Base-by-base conservation (phyloP, 2,888 invertebrate species). In the Phymatocera aterrima region DNA sequence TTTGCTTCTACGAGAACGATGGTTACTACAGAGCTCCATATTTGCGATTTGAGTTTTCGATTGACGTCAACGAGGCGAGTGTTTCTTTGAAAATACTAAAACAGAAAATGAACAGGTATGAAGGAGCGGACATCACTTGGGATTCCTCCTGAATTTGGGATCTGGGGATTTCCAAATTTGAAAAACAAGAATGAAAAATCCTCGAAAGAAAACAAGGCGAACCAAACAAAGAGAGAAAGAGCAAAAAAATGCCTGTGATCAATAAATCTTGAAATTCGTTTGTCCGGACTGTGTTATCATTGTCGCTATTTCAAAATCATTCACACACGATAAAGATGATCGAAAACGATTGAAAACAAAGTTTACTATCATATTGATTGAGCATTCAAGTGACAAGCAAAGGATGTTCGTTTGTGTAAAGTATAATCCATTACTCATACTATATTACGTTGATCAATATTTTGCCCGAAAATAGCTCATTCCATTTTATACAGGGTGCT, bases 1-100 rank as follows among this genome's bases (percentile, higher is more conserved):
- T 95, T 97, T 12, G 98, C 99, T 91, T 99, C 98, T 31, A 99
- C 97, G 82, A 99, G 92, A n/a, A 99, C 96, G 84, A 99, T 97
- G 80, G 98, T 99, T 48, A 99, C 98, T 79, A 98, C 97, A 2
- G 97, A 97, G 89, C 97, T 97, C 99, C 99, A 99, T 89, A 98
- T 97, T 91, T 99, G 98, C 37, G 96, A 97, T 91, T 98, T 98
- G 77, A 97, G 91, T 80, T 96, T 93, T 88, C 95, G 95, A 88
- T 96, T 96, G 78, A 96, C 95, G 87, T 97, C 97, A 54, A 95
- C 94, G 82, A 96, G 91, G 88, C 95, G 93, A 81, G 94, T 94
- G 87, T 95, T 96, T 88, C 94, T 94, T 87, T 96, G 94, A 84
- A 96, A 94, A 89, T 96, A 96, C 97, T 97, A 92, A 0, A 93